Evolutionary conservation across 2,113 vertebrate species (phyloP).

Genomic region (Ploceus nigricollis): DNA sequence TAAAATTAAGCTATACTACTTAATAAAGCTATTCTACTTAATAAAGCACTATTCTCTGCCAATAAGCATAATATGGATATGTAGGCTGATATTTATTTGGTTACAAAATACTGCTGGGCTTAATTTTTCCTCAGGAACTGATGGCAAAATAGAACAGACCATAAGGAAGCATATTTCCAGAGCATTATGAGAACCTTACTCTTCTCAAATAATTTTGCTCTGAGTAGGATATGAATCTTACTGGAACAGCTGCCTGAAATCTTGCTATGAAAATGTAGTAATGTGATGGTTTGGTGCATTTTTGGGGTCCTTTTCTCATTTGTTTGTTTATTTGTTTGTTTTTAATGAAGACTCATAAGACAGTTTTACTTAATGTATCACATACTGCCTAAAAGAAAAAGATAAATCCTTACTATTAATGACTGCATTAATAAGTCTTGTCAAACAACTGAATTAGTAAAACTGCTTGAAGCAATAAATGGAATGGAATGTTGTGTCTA

Average conservation of each 20-base stretch:
- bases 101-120: neutral
- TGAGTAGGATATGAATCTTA: neutral
- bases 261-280: neutral
- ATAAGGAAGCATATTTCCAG: neutral
- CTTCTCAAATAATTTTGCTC: neutral
- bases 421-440: neutral
- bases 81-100: neutral
- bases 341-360: neutral
- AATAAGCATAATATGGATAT: neutral
- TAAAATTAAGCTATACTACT: neutral
- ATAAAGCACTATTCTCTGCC: neutral
- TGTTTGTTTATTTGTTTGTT: neutral
- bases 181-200: neutral
- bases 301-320: rapidly evolving
- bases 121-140: neutral
- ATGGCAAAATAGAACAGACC: neutral
- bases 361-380: neutral
- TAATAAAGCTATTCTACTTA: neutral
- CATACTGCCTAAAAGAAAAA: neutral
- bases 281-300: neutral
- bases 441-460: neutral
- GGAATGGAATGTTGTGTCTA: neutral
- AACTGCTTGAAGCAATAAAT: neutral
- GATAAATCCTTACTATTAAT: neutral
- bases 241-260: neutral